Conservation (phyloP, 2,113 vertebrate species). For the Hippopotamus amphibius region DNA sequence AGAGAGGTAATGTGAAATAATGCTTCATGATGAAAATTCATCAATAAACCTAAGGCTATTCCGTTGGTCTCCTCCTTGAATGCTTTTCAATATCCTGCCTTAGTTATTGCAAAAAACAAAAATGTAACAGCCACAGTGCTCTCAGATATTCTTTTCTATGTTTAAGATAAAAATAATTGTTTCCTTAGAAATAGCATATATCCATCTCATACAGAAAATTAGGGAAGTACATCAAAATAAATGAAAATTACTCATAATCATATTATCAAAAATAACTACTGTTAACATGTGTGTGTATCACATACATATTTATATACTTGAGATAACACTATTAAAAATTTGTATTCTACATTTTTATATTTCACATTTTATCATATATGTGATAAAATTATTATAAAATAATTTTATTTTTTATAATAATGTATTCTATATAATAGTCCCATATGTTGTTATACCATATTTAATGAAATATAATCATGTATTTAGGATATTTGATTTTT, state of each 20-base stretch:
- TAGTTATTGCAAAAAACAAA: background rate
- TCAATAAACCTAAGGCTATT: background rate
- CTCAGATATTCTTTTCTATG: background rate
- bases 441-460: background rate
- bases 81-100: too few relatives aligned
- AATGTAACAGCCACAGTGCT: background rate
- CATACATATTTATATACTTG: background rate
- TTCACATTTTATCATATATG: background rate
- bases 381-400: background rate
- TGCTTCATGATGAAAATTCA: background rate
- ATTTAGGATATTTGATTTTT: background rate
- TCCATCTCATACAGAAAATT: background rate
- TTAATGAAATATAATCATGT: background rate
- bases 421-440: background rate
- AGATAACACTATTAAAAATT: background rate
- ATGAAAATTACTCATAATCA: background rate
- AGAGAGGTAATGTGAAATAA: background rate
- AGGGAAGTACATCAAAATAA: background rate
- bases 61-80: background rate
- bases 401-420: background rate
- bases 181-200: background rate
- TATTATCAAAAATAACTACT: background rate
- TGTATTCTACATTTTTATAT: background rate
- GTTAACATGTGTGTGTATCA: background rate
- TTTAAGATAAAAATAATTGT: background rate